Evolutionary conservation across 1,140 invertebrate genomes (phyloP).

Genomic region (Monomorium pharaonis): DNA sequence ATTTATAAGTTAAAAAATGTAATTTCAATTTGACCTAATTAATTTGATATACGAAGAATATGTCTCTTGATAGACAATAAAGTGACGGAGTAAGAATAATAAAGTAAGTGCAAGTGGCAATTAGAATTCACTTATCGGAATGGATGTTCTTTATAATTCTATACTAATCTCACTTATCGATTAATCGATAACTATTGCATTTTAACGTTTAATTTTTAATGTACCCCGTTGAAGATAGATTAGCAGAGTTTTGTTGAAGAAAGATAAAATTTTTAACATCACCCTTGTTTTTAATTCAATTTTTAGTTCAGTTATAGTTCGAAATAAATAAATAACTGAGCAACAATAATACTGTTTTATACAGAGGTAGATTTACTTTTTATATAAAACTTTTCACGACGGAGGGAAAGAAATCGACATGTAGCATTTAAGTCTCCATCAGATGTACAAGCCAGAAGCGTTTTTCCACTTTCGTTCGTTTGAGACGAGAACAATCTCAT

Average conservation of each 20-base stretch:
- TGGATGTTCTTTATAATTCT: not conserved
- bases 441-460: not conserved
- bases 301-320: not conserved
- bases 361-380: not conserved
- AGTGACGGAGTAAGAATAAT: not conserved
- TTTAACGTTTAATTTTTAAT: not conserved
- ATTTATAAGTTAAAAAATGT: not conserved
- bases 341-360: not conserved
- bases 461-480: conserved; percentile 25
- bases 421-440: conserved; percentile 14
- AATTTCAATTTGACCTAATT: not conserved
- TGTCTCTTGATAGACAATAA: not conserved
- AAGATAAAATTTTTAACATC: not conserved
- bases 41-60: not conserved
- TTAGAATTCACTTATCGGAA: not conserved
- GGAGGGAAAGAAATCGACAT: not conserved
- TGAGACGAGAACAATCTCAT: conserved; percentile 38
- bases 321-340: not conserved
- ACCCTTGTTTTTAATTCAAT: not conserved
- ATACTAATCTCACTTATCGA: not conserved
- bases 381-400: not conserved
- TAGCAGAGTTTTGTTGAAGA: not conserved
- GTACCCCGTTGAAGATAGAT: not conserved
- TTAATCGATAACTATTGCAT: not conserved
- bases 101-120: not conserved